These are phyloP conservation scores for Bettongia penicillata DNA, from an alignment of 2,113 vertebrate species.

Conservation along the genomic window DNA sequence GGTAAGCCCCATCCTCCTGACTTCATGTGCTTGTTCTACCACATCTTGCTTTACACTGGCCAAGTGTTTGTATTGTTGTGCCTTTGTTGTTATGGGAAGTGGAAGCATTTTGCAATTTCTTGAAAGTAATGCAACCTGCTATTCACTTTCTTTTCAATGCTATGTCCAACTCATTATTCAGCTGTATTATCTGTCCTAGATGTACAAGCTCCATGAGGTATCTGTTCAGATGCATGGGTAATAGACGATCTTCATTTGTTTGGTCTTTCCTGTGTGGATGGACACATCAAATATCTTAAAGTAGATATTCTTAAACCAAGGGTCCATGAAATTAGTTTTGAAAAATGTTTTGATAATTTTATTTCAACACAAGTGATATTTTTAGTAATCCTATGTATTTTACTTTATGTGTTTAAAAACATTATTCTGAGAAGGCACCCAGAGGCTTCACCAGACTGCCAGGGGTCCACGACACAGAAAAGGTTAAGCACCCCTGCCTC, in stretches of 20 bases:
- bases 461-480: not conserved
- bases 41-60: too few species aligned
- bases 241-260: not conserved
- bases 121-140: not conserved
- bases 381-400: not conserved
- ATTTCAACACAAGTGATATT: not conserved
- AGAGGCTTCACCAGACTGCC: not conserved
- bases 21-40: too few species aligned
- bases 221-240: not conserved
- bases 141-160: not conserved
- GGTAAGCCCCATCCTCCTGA: not conserved
- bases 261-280: not conserved
- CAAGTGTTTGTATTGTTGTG: not conserved
- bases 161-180: not conserved
- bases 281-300: not conserved
- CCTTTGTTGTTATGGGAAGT: not conserved
- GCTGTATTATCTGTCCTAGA: not conserved
- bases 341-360: not conserved
- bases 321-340: not conserved
- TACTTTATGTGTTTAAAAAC: not conserved
- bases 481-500: not conserved
- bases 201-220: not conserved
- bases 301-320: not conserved
- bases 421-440: not conserved
- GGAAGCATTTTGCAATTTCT: not conserved